These are phyloP conservation scores for Blastomussa wellsi DNA, from an alignment of 92 coral and sea anemone genomes.

Conservation along the genomic window DNA sequence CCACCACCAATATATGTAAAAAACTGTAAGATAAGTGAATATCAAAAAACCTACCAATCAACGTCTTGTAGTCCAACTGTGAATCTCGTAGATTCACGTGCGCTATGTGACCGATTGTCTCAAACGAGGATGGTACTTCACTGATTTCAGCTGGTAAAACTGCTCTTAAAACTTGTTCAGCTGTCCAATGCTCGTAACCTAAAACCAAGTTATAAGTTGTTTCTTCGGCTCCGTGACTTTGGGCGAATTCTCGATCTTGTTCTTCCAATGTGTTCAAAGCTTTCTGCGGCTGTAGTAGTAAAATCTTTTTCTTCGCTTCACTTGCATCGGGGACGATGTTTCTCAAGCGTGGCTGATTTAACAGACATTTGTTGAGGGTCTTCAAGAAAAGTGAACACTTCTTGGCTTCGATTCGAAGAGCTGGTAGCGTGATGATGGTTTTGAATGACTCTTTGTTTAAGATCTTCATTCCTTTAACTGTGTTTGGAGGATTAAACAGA, in stretches of 20 bases:
- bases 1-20: too few relatives aligned
- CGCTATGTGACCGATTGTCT: slow-evolving; percentile 96
- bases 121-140: slow-evolving; percentile 93
- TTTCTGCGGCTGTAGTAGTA: slow-evolving; percentile 72
- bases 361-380: slow-evolving; percentile 63
- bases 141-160: slow-evolving; percentile 77
- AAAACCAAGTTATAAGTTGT: slow-evolving; percentile 62
- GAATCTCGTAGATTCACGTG: slow-evolving; percentile 88
- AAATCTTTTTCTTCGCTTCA: slow-evolving; percentile 57
- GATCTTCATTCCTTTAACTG: slow-evolving; percentile 60
- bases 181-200: slow-evolving; percentile 85
- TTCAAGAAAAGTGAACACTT: slow-evolving; percentile 79
- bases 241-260: slow-evolving; percentile 59
- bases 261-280: slow-evolving; percentile 43
- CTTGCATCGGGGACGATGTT: slow-evolving; percentile 78
- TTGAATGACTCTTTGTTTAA: slow-evolving; percentile 69
- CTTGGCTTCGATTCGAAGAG: slow-evolving; percentile 87
- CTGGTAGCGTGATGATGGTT: slow-evolving; percentile 72
- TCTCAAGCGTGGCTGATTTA: slow-evolving; percentile 81
- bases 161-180: slow-evolving; percentile 85
- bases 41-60: slow-evolving; percentile 71
- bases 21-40: background rate
- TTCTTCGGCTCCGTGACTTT: slow-evolving; percentile 61
- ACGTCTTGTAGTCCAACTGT: slow-evolving; percentile 71
- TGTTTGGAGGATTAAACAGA: slow-evolving; percentile 47